These are phyloP conservation scores for Diachasma alloeum DNA, from an alignment of 1,140 invertebrate species.

Conservation along the genomic window DNA sequence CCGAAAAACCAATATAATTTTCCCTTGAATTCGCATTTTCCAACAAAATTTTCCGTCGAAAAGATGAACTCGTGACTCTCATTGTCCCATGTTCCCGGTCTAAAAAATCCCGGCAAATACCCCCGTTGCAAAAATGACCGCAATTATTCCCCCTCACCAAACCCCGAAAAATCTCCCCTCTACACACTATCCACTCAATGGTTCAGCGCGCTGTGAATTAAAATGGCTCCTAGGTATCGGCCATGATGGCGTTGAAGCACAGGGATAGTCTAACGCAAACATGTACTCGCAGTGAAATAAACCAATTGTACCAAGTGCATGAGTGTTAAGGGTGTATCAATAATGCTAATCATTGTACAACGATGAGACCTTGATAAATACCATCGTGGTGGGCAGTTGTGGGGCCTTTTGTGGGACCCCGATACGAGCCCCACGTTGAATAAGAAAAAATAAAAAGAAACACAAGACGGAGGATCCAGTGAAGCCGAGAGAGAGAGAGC, in stretches of 20 bases:
- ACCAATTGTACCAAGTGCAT: constrained; percentile 50
- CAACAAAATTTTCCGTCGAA: no score
- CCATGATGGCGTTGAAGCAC: constrained; percentile 63
- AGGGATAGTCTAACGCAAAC: constrained; percentile 62
- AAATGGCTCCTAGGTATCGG: constrained; percentile 62
- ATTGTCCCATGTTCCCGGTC: no score
- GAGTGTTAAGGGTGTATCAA: constrained; percentile 58
- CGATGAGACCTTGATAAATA: constrained; percentile 59
- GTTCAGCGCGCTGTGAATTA: not conserved
- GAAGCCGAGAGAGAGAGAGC: not conserved
- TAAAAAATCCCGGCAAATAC: no score
- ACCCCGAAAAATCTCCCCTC: no score
- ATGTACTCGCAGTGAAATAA: constrained; percentile 62
- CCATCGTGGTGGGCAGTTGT: constrained; percentile 55
- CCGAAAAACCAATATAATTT: no score
- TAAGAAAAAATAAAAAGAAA: constrained; percentile 18
- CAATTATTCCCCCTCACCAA: no score
- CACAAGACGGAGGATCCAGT: constrained; percentile 5
- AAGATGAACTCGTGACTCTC: no score
- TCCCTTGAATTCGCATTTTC: no score
- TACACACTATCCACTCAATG: no score
- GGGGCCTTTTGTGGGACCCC: constrained; percentile 51
- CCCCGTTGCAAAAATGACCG: no score
- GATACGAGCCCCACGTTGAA: constrained; percentile 48
- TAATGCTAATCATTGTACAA: constrained; percentile 46